A percentile compares a stretch with the other conserved stretches of the same genome.
Evolutionary conservation across 2,888 invertebrate species (phyloP).

Genomic region (Phania funesta): DNA sequence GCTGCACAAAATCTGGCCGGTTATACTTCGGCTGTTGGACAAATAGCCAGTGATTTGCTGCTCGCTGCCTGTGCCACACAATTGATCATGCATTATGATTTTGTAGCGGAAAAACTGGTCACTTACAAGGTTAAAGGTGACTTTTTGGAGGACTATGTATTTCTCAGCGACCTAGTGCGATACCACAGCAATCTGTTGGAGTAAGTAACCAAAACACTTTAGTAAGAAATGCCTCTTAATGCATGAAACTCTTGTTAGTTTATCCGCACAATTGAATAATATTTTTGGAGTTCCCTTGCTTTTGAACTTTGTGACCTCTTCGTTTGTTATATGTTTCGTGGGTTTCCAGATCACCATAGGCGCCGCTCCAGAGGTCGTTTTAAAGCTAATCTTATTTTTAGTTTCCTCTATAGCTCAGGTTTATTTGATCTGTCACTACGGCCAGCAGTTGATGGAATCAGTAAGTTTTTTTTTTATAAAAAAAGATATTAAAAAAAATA

Average conservation of each 20-base stretch:
- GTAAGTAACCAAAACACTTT: constrained; percentile 47
- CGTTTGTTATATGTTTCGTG: constrained; percentile 72
- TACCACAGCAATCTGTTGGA: constrained; percentile 68
- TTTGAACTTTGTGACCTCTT: constrained; percentile 70
- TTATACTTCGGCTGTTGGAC: constrained; percentile 72
- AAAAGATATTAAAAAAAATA: not conserved
- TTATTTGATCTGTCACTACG: constrained; percentile 75
- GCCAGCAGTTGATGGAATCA: constrained; percentile 73
- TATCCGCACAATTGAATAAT: constrained; percentile 67
- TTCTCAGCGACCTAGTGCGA: constrained; percentile 30
- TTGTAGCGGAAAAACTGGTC: not conserved
- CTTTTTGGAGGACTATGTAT: not conserved
- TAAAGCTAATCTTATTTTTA: constrained; percentile 73
- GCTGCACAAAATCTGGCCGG: constrained; percentile 72
- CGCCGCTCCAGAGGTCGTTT: constrained; percentile 68
- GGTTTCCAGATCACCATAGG: constrained; percentile 75
- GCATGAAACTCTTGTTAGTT: not conserved
- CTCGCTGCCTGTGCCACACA: constrained; percentile 74
- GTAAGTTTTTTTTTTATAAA: constrained; percentile 65
- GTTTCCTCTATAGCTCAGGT: constrained; percentile 73
- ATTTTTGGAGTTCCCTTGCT: constrained; percentile 70
- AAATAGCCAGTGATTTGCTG: constrained; percentile 75
- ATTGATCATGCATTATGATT: constrained; percentile 77
- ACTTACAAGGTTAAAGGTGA: not conserved
- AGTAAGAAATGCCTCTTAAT: not conserved